phyloP scores from a whole-genome alignment of 2,797 vertebrate genomes.

The Ciconia nigra region DNA sequence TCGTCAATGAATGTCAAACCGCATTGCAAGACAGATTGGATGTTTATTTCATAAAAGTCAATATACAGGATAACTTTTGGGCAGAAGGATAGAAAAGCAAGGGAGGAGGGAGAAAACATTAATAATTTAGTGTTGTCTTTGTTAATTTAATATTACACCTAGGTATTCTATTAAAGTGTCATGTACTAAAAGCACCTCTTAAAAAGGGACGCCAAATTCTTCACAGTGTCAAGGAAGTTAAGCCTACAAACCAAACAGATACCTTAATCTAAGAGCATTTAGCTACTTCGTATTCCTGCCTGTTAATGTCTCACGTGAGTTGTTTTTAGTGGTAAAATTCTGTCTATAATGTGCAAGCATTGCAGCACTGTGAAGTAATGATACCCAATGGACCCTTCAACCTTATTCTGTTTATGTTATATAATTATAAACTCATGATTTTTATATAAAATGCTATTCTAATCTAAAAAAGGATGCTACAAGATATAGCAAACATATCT shows the following conservation, averaged over 20 bases:
- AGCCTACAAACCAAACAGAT: conserved; percentile 67
- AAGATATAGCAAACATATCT: neutral
- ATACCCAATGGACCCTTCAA: conserved; percentile 69
- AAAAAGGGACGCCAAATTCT: conserved; percentile 67
- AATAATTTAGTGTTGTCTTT: conserved; percentile 65
- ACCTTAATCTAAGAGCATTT: conserved; percentile 46
- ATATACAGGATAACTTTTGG: conserved; percentile 16
- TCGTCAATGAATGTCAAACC: neutral
- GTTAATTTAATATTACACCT: conserved; percentile 73
- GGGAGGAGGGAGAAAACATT: conserved; percentile 20
- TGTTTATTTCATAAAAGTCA: conserved; percentile 56
- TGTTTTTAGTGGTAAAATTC: conserved; percentile 46
- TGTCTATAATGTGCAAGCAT: conserved; percentile 48
- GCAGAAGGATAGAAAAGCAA: conserved; percentile 43
- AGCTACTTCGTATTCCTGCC: conserved; percentile 47
- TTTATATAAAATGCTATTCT: conserved; percentile 46
- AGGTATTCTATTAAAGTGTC: conserved; percentile 75
- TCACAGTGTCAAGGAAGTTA: conserved; percentile 70
- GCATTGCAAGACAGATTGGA: neutral
- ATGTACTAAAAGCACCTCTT: conserved; percentile 67
- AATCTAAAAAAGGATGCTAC: neutral
- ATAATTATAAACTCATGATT: conserved; percentile 69
- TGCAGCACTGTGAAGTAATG: conserved; percentile 64
- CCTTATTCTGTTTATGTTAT: conserved; percentile 63
- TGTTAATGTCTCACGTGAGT: conserved; percentile 51